A percentile compares a stretch with the other conserved stretches of the same genome.
Evolutionary conservation across 2,113 vertebrate genomes (phyloP).

Genomic region (Pelecanoides urinatrix): DNA sequence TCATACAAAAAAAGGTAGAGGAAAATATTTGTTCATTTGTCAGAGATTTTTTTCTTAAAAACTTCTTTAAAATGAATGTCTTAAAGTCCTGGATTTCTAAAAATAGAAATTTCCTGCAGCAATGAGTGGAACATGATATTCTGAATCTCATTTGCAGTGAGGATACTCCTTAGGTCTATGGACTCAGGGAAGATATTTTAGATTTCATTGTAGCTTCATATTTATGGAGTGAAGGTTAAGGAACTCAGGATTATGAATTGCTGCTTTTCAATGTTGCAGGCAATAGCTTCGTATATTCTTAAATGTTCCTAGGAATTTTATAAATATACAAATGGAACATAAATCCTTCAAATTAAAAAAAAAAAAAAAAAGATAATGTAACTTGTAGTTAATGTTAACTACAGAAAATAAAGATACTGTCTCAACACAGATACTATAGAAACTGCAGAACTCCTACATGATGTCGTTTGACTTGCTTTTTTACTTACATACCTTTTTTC

Average conservation of each 20-base stretch:
- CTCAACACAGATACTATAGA: not conserved
- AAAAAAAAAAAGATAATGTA: not conserved
- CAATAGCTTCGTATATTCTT: not conserved
- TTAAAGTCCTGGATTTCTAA: not conserved
- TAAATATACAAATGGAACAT: not conserved
- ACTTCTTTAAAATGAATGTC: not conserved
- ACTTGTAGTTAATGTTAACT: not conserved
- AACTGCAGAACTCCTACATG: not conserved
- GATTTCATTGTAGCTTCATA: not conserved
- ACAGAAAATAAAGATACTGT: not conserved
- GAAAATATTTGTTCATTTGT: not conserved
- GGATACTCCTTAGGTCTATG: not conserved
- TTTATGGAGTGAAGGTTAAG: not conserved
- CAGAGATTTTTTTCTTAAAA: not conserved
- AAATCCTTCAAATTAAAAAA: not conserved
- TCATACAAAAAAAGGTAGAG: not conserved
- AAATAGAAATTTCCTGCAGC: not conserved
- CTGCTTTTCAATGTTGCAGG: not conserved
- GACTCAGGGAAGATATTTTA: slow-evolving; percentile 14
- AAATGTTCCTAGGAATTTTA: not conserved
- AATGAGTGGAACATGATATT: not conserved
- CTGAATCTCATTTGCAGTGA: not conserved
- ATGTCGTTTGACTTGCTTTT: not conserved
- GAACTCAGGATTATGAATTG: not conserved
- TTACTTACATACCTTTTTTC: not conserved